Conservation (phyloP, 1,140 invertebrate genomes). For the Tetraneura akinire region DNA sequence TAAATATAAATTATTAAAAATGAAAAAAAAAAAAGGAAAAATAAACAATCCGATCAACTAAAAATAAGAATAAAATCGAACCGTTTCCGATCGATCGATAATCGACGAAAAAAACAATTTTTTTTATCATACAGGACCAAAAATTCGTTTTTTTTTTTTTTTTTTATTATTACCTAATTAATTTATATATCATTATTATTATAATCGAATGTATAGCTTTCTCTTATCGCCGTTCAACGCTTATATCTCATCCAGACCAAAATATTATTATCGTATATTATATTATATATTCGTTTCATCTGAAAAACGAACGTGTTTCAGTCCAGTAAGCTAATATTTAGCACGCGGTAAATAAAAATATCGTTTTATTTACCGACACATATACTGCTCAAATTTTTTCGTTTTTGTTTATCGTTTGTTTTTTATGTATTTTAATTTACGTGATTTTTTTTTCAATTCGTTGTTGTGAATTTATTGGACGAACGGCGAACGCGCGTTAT, state of each 20-base stretch:
- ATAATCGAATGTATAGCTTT: neutral
- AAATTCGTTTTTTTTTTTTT: slow-evolving; percentile 15
- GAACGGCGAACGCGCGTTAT: neutral
- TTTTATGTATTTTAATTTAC: no score
- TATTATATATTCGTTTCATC: slow-evolving; percentile 22
- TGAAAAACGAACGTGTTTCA: slow-evolving; percentile 50
- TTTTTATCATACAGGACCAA: neutral
- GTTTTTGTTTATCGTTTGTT: slow-evolving; percentile 33
- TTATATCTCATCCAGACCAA: slow-evolving; percentile 14
- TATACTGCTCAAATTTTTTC: slow-evolving; percentile 49
- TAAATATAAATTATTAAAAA: no score
- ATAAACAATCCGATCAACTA: neutral
- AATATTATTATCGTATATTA: slow-evolving; percentile 13
- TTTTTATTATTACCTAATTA: no score
- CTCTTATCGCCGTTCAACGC: neutral
- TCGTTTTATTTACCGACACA: slow-evolving; percentile 45
- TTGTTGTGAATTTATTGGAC: slow-evolving; percentile 46
- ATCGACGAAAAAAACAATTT: neutral
- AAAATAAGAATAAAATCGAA: neutral
- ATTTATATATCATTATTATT: no score
- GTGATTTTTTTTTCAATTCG: neutral
- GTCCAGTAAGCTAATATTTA: slow-evolving; percentile 50
- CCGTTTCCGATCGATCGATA: slow-evolving; percentile 3
- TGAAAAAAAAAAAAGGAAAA: neutral
- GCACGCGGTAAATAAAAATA: slow-evolving; percentile 43